A percentile compares a stretch with the other conserved stretches of the same genome.
These are phyloP conservation scores for Thymallus thymallus DNA, from an alignment of 2,113 vertebrate genomes.

Conservation along the genomic window DNA sequence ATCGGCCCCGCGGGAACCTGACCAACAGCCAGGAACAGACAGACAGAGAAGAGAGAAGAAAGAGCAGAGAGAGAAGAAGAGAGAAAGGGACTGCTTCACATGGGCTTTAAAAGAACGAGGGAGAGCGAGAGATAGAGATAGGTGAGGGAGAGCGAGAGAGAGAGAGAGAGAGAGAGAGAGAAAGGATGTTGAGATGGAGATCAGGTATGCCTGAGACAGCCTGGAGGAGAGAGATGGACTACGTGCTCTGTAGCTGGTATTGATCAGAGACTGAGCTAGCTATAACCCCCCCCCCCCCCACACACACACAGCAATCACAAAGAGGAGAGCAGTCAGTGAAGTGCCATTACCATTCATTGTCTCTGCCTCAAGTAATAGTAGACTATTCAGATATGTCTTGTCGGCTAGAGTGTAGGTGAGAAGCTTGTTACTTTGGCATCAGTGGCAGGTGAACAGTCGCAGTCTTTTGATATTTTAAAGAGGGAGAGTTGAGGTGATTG, in stretches of 20 bases:
- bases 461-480: background rate
- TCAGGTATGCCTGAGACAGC: constrained; percentile 9
- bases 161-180: constrained; percentile 3
- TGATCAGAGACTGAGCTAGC: constrained; percentile 31
- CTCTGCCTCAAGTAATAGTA: background rate
- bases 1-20: constrained; percentile 26
- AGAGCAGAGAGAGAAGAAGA: constrained; percentile 3
- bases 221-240: constrained; percentile 39
- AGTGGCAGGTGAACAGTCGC: too few relatives aligned
- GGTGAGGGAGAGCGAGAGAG: constrained; percentile 5
- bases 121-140: constrained; percentile 20
- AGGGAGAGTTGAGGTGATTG: too few relatives aligned
- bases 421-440: background rate
- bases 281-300: constrained; percentile 35
- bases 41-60: background rate
- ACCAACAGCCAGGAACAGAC: constrained; percentile 20
- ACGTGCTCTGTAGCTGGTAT: constrained; percentile 36
- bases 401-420: too few relatives aligned
- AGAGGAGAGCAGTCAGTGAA: background rate
- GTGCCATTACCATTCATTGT: too few relatives aligned
- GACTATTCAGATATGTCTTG: background rate
- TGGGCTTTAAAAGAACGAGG: background rate
- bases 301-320: constrained; percentile 24
- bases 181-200: constrained; percentile 37
- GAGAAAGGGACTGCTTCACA: background rate